Percentiles rank a stretch among this genome's conserved stretches.
phyloP scores from a whole-genome alignment of 2,797 vertebrate species.

The Lithobates pipiens region DNA sequence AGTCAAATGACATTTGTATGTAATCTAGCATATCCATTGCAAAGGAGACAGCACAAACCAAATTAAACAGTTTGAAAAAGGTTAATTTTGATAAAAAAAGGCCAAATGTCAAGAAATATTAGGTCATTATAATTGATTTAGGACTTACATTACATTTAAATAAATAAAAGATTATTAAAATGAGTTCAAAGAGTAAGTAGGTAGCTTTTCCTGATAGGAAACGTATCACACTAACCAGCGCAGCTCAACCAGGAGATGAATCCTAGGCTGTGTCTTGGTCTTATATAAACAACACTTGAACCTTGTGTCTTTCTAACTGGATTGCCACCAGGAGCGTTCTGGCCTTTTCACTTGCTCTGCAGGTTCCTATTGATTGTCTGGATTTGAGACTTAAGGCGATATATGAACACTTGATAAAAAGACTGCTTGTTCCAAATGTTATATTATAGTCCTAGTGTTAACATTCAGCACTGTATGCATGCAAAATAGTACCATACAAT shows the following conservation, averaged over 20 bases:
- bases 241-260: background rate
- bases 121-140: slow-evolving; percentile 13
- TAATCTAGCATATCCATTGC: slow-evolving; percentile 11
- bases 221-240: background rate
- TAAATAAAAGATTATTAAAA: slow-evolving; percentile 3
- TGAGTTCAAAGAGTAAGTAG: background rate
- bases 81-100: slow-evolving; percentile 14
- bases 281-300: background rate
- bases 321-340: background rate
- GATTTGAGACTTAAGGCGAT: background rate
- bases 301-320: background rate
- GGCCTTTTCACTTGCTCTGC: background rate
- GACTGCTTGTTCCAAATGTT: background rate
- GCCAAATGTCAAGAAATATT: slow-evolving; percentile 21
- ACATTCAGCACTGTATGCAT: background rate
- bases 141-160: slow-evolving; percentile 18
- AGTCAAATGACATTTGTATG: slow-evolving; percentile 27
- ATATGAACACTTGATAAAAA: background rate
- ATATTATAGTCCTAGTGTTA: background rate
- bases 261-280: background rate
- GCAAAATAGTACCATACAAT: too few relatives aligned
- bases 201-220: background rate
- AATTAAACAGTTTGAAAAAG: slow-evolving; percentile 14
- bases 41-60: background rate
- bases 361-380: background rate